Percentiles rank a stretch among this genome's conserved stretches.
These are phyloP conservation scores for Ylistrum balloti DNA, from an alignment of 1,140 invertebrate genomes.

Conservation along the genomic window DNA sequence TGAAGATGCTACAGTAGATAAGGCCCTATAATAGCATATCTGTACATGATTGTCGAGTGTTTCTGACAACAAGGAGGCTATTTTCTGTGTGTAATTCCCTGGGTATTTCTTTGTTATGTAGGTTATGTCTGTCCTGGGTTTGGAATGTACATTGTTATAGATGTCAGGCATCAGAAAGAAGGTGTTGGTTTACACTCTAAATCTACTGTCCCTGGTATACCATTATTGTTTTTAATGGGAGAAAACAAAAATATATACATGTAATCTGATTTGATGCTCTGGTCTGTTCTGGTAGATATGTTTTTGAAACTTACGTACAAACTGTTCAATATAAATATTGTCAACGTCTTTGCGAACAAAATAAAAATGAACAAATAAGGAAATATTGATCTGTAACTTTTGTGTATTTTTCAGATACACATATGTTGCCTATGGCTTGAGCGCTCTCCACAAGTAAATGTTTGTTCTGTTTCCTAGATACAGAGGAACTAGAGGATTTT, in stretches of 20 bases:
- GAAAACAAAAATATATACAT: too few species aligned
- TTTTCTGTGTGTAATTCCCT: conserved; percentile 33
- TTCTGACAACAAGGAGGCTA: background rate
- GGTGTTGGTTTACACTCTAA: background rate
- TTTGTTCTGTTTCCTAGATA: background rate
- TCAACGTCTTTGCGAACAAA: too few species aligned
- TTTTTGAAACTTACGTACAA: too few species aligned
- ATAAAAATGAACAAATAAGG: background rate
- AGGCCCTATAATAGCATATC: background rate
- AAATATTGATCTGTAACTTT: background rate
- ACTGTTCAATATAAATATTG: background rate
- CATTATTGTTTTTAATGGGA: too few species aligned
- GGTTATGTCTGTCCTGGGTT: background rate
- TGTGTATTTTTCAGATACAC: too few species aligned
- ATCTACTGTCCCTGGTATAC: too few species aligned
- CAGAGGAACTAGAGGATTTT: background rate
- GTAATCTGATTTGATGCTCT: too few species aligned
- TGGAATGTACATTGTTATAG: background rate
- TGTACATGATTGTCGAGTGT: background rate
- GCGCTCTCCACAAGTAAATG: too few species aligned
- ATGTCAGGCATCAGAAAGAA: background rate
- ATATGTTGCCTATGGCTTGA: too few species aligned
- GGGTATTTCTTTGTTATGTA: conserved; percentile 26
- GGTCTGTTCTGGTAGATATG: too few species aligned
- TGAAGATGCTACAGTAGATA: background rate